Conservation (phyloP, 2,888 invertebrate species). For the Ommatoiulus sabulosus region DNA sequence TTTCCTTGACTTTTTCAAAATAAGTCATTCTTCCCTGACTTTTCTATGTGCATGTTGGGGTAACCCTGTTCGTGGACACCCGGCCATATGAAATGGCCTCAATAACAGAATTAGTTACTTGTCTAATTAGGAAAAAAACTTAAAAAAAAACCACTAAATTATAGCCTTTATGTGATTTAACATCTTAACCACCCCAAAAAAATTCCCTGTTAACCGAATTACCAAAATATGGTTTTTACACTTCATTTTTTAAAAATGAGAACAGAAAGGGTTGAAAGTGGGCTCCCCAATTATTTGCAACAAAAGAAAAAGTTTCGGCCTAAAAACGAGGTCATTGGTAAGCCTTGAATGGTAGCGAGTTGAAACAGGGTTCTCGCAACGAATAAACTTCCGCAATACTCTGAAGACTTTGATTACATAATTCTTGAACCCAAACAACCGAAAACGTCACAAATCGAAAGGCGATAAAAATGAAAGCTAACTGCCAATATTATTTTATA, state of each 20-base stretch:
- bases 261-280: conserved; percentile 11
- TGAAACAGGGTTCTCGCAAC: not conserved
- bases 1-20: too few species aligned
- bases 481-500: not conserved
- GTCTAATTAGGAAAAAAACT: too few species aligned
- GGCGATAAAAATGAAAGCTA: not conserved
- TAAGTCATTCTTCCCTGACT: too few species aligned
- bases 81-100: too few species aligned
- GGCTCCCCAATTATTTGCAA: not conserved
- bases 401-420: not conserved
- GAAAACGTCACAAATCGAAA: not conserved
- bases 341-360: not conserved
- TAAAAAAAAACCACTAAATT: too few species aligned
- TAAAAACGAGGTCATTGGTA: not conserved
- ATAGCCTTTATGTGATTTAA: too few species aligned
- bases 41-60: too few species aligned
- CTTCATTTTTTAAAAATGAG: not conserved
- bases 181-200: not conserved
- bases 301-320: not conserved
- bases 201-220: not conserved
- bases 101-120: too few species aligned
- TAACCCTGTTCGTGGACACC: too few species aligned
- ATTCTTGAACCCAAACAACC: not conserved
- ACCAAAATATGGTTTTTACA: not conserved
- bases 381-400: not conserved